phyloP scores from a whole-genome alignment of 2,113 vertebrate species.

The Heterotis niloticus region DNA sequence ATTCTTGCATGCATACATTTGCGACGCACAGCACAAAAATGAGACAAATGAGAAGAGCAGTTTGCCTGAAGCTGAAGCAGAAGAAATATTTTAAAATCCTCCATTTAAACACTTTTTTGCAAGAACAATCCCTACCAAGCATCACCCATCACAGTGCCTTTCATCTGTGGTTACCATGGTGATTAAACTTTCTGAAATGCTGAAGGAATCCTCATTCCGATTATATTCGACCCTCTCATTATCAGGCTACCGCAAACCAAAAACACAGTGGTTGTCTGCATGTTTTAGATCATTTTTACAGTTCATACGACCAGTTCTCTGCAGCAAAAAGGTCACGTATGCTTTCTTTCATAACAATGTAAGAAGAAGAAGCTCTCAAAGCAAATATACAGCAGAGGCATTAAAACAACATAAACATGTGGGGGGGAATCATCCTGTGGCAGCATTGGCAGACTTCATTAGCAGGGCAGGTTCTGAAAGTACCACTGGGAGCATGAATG shows the following conservation, averaged over 20 bases:
- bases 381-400: too few relatives aligned
- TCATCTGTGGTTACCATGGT: slow-evolving; percentile 57
- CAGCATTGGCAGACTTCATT: too few relatives aligned
- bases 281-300: too few relatives aligned
- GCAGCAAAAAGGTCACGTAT: slow-evolving; percentile 11
- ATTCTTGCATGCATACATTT: background rate
- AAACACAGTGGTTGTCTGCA: too few relatives aligned
- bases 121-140: slow-evolving; percentile 10
- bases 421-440: too few relatives aligned
- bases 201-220: slow-evolving; percentile 56
- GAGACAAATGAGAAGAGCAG: background rate
- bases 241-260: slow-evolving; percentile 28
- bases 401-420: too few relatives aligned
- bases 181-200: slow-evolving; percentile 55
- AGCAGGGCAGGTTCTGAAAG: too few relatives aligned
- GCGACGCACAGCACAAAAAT: background rate
- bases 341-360: background rate
- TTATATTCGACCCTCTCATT: slow-evolving; percentile 44
- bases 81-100: background rate
- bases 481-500: too few relatives aligned
- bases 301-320: background rate
- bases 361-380: too few relatives aligned
- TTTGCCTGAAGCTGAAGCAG: background rate
- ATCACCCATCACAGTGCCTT: slow-evolving; percentile 29
- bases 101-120: background rate